These are phyloP conservation scores for Pangasius djambal DNA, from an alignment of 2,797 vertebrate species.

Conservation along the genomic window DNA sequence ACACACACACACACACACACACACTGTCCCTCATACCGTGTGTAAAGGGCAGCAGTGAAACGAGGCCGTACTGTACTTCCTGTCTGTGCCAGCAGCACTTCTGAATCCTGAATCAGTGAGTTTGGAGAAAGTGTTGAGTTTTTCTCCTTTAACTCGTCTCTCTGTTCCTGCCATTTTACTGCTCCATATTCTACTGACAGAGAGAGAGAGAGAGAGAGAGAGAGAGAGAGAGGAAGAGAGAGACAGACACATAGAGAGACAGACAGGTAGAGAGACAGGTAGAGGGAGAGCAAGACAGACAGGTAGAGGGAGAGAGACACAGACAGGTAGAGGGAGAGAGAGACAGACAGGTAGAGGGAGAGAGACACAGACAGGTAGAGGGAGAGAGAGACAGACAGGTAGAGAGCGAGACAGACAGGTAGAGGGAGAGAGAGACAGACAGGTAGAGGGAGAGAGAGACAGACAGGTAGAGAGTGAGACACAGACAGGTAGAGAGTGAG, in stretches of 20 bases:
- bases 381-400: no score
- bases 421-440: no score
- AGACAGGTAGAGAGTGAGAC: conserved; percentile 39
- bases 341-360: not conserved
- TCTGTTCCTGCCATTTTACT: not conserved
- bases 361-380: not conserved
- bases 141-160: not conserved
- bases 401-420: no score
- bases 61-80: not conserved
- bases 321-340: not conserved
- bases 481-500: not conserved
- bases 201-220: not conserved
- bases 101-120: not conserved
- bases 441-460: not conserved
- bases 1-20: not conserved
- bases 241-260: not conserved
- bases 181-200: not conserved
- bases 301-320: not conserved
- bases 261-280: conserved; percentile 28
- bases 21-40: not conserved
- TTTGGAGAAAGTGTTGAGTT: not conserved
- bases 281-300: not conserved
- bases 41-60: not conserved
- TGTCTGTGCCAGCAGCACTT: not conserved
- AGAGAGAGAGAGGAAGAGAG: conserved; percentile 4